A percentile compares a stretch with the other conserved stretches of the same genome.
Conservation (phyloP, 2,113 vertebrate genomes). For the Callipepla californica region DNA sequence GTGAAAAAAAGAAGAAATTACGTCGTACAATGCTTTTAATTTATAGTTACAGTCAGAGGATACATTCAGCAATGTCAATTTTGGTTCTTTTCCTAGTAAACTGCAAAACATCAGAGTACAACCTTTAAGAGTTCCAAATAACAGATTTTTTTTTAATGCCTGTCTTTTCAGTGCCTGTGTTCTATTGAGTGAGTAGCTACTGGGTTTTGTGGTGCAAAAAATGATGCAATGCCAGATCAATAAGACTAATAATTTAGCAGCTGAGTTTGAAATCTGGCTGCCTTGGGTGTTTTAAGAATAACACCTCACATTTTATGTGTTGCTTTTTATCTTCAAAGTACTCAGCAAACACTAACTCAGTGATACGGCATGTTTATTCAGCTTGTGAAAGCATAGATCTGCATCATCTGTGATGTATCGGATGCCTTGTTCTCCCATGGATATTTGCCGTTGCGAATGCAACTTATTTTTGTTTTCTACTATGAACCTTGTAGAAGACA, state of each 20-base stretch:
- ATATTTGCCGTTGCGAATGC: not conserved
- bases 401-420: not conserved
- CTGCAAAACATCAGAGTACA: conserved; percentile 3
- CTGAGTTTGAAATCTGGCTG: conserved; percentile 46
- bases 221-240: conserved; percentile 48
- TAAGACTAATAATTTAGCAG: conserved; percentile 55
- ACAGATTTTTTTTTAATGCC: not conserved
- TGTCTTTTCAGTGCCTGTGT: not conserved
- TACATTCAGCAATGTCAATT: conserved; percentile 18
- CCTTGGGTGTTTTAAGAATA: conserved; percentile 33
- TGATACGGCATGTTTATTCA: conserved; percentile 1
- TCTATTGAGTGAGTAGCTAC: not conserved
- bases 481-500: not conserved
- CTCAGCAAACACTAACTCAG: not conserved
- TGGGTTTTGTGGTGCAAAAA: not conserved
- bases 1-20: conserved; percentile 57
- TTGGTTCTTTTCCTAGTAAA: conserved; percentile 3
- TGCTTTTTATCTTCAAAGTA: conserved; percentile 35
- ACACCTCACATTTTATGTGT: not conserved
- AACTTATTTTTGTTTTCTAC: not conserved
- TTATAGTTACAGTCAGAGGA: conserved; percentile 58
- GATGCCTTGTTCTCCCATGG: not conserved
- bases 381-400: not conserved
- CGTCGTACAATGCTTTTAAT: conserved; percentile 9
- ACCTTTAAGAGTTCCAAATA: conserved; percentile 11